These are phyloP conservation scores for Turritopsis rubra DNA, from an alignment of 30 jellyfish, hydroid and myxozoan genomes.

Conservation along the genomic window DNA sequence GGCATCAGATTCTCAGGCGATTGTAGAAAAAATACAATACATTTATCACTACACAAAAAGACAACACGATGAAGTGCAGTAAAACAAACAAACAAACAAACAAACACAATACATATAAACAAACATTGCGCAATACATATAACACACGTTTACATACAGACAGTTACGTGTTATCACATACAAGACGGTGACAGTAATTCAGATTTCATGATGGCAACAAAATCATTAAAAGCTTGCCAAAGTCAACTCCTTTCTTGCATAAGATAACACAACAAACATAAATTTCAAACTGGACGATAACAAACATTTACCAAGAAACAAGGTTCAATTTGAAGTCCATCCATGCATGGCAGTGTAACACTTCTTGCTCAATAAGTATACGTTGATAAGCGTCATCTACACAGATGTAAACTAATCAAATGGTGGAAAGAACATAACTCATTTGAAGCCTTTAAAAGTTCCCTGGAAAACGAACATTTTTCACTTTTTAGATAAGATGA, in stretches of 20 bases:
- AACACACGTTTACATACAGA: background rate
- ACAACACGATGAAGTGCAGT: background rate
- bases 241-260: background rate
- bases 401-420: constrained; percentile 1
- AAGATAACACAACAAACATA: background rate
- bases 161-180: background rate
- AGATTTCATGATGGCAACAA: no score
- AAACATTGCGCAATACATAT: background rate
- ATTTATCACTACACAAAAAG: background rate
- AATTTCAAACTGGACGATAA: background rate
- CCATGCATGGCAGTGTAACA: background rate
- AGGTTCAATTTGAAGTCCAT: background rate
- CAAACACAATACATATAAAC: background rate
- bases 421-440: background rate
- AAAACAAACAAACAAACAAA: background rate
- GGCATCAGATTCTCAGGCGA: no score
- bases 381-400: background rate
- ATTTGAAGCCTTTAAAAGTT: no score
- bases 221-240: no score
- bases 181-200: background rate
- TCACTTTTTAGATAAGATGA: no score
- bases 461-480: no score
- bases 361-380: constrained; percentile 4
- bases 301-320: background rate
- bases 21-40: no score